Percentiles rank a stretch among this genome's conserved stretches.
phyloP scores from a whole-genome alignment of 2,888 invertebrate species.

The Leptinotarsa rubiginosa region DNA sequence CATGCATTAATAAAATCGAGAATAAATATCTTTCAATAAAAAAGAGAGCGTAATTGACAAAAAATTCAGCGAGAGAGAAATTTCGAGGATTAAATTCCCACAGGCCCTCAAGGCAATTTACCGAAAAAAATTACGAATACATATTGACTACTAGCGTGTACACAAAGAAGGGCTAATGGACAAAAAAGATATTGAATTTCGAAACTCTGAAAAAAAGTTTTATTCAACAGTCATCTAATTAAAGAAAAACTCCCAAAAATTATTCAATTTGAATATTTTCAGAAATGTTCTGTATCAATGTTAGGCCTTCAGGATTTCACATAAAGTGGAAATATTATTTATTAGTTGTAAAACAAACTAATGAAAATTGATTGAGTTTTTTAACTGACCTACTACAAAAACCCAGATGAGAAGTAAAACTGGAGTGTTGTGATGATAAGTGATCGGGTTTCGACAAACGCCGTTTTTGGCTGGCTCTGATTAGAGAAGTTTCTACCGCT shows the following conservation, averaged over 20 bases:
- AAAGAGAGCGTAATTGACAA: not conserved
- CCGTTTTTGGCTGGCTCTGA: no score
- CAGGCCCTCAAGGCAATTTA: not conserved
- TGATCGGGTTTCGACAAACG: no score
- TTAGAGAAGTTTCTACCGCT: no score
- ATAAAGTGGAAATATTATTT: not conserved
- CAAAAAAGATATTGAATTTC: not conserved
- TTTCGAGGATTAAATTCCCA: not conserved
- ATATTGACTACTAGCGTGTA: slow-evolving; percentile 1
- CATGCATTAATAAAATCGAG: not conserved
- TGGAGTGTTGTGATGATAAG: no score
- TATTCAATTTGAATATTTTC: not conserved
- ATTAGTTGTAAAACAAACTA: not conserved
- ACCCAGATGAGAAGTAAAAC: no score
- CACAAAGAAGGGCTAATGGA: not conserved
- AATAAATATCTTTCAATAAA: not conserved
- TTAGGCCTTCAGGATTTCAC: not conserved
- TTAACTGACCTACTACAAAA: no score
- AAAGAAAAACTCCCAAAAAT: not conserved
- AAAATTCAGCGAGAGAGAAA: not conserved
- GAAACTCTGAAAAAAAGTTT: not conserved
- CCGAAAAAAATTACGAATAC: not conserved
- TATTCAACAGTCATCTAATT: not conserved
- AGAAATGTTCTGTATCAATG: not conserved
- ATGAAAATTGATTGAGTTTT: not conserved